phyloP scores from a whole-genome alignment of 2,888 invertebrate genomes.

The Lycocerus yunnanus region DNA sequence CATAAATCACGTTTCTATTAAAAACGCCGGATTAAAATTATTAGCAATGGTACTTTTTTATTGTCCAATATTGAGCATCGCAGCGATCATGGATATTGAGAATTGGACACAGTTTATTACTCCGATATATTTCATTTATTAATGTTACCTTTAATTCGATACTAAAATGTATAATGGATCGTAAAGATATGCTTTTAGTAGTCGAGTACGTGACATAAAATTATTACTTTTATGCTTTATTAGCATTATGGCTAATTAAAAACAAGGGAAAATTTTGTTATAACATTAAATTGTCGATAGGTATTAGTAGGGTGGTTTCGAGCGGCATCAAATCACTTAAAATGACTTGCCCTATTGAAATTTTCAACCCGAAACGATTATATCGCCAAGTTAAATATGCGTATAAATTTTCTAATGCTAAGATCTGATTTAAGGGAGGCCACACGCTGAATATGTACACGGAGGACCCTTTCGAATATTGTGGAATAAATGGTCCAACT shows the following conservation, averaged over 20 bases:
- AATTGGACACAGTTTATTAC: slow-evolving; percentile 23
- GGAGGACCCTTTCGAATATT: neutral
- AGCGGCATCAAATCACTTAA: neutral
- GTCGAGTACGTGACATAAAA: slow-evolving; percentile 19
- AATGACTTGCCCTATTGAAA: neutral
- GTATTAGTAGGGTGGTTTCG: neutral
- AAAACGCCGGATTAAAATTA: slow-evolving; percentile 26
- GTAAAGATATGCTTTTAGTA: slow-evolving; percentile 30
- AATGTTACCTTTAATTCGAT: slow-evolving; percentile 30
- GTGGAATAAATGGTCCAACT: neutral
- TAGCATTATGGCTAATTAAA: slow-evolving; percentile 27
- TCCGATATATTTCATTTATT: slow-evolving; percentile 30
- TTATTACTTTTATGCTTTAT: slow-evolving; percentile 28
- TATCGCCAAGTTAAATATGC: neutral
- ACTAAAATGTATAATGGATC: slow-evolving; percentile 26
- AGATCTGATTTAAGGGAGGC: neutral
- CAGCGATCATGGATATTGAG: slow-evolving; percentile 22
- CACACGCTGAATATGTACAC: neutral
- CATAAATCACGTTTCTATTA: slow-evolving; percentile 25
- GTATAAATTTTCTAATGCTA: neutral
- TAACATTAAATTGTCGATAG: neutral
- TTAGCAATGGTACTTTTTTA: slow-evolving; percentile 16
- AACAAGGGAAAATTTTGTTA: slow-evolving; percentile 13
- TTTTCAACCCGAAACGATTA: neutral
- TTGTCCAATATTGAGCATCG: neutral